Evolutionary conservation across 2,113 vertebrate genomes (phyloP), one percentile per base, ranked within the genome.

Genomic region (Rhinoptilus africanus): DNA sequence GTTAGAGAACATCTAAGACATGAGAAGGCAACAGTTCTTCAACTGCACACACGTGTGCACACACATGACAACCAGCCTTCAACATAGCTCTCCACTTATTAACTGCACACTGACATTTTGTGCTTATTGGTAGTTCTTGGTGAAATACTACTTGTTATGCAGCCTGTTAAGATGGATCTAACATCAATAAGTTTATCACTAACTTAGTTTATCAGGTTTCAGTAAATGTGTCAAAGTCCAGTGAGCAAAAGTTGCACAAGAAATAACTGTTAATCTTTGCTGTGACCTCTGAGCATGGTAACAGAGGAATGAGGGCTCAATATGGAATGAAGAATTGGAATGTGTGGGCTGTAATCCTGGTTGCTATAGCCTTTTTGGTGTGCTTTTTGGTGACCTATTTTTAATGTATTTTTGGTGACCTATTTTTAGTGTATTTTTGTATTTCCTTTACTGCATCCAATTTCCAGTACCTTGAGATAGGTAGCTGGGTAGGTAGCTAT

Each of bases 161-260:
- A 67, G 64, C 35, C 48, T 75, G 37, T 66, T 66, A 86, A 64
- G 4, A 15, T 0, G 0, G 37, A n/a, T 64, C 47, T 92, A 53
- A 83, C 30, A 28, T 64, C 48, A 69, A 0, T 67, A 56, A 82
- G 77, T 91, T 96, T 89, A 94, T 95, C 51, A 8, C 56, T 94
- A 92, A 92, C 94, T 90, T 66, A 35, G 57, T 83, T 81, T 57
- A 72, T 57, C 74, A 3, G 45, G 26, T 71, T 89, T 85, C 28
- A 27, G 74, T 78, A 35, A 85, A 63, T 39, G 59, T 88, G 51
- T 45, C 87, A 93, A 95, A 97, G 96, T 96, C 90, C 92, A 90
- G 10, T 20, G 88, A 73, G 41, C 81, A 80, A 28, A 71, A 69
- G 59, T 96, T 83, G 76, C 85, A n/a, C 57, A 94, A 96, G 43